Percentiles rank a stretch among this genome's conserved stretches.
Conservation (phyloP, 2,888 invertebrate genomes). For the Hemaris fuciformis region DNA sequence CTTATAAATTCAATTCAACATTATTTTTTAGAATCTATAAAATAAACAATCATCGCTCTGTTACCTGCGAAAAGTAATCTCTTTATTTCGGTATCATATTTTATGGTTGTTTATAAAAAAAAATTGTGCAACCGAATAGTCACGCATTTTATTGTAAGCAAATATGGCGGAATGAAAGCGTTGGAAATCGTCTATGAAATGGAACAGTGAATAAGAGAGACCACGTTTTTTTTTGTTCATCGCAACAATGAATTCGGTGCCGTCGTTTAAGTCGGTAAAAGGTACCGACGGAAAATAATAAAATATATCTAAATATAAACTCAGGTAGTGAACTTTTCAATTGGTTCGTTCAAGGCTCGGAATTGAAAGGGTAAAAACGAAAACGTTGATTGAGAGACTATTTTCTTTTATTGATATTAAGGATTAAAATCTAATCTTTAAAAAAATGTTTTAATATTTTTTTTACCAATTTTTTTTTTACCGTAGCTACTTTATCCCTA, state of each 20-base stretch:
- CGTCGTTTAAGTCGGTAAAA: conserved; percentile 5
- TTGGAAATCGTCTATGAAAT: conserved; percentile 60
- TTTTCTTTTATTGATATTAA: too few species aligned
- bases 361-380: not conserved
- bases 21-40: too few species aligned
- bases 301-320: not conserved
- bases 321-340: not conserved
- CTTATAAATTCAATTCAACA: too few species aligned
- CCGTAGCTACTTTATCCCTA: too few species aligned
- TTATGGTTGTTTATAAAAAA: not conserved
- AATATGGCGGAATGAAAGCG: conserved; percentile 66
- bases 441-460: too few species aligned
- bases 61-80: not conserved
- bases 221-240: conserved; percentile 30
- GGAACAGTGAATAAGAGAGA: conserved; percentile 61
- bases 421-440: not conserved
- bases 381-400: not conserved
- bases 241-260: conserved; percentile 28
- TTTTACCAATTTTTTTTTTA: too few species aligned
- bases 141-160: conserved; percentile 56
- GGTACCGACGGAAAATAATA: not conserved
- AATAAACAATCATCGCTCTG: too few species aligned
- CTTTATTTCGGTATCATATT: not conserved
- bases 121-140: conserved; percentile 10
- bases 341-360: not conserved